Percentiles rank a stretch among this genome's conserved stretches.
Evolutionary conservation across 2,113 vertebrate genomes (phyloP).

Genomic region (Nothoprocta pentlandii): DNA sequence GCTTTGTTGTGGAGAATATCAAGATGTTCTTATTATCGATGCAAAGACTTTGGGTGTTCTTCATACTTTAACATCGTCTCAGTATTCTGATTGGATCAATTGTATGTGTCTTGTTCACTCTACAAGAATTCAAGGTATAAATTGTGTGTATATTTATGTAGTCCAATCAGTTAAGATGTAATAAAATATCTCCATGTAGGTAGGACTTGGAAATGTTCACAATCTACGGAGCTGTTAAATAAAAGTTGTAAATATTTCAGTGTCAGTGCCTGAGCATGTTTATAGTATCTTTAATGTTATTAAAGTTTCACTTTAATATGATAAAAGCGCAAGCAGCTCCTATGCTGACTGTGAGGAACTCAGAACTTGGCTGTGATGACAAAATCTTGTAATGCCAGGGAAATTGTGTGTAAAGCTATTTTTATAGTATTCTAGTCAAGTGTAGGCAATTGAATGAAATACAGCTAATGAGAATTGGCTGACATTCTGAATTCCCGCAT

Average conservation of each 20-base stretch:
- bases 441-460: not conserved
- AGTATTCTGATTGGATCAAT: constrained; percentile 80
- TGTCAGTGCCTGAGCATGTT: not conserved
- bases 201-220: not conserved
- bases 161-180: not conserved
- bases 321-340: not conserved
- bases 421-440: not conserved
- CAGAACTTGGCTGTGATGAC: not conserved
- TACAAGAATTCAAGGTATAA: constrained; percentile 82
- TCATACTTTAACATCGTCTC: constrained; percentile 75
- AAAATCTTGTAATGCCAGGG: not conserved
- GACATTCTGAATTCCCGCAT: not conserved
- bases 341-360: not conserved
- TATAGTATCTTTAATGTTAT: not conserved
- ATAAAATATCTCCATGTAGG: not conserved
- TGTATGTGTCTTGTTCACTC: constrained; percentile 83
- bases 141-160: not conserved
- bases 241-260: not conserved
- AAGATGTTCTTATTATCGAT: constrained; percentile 81
- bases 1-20: constrained; percentile 85
- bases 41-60: constrained; percentile 77
- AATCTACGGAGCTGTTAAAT: not conserved
- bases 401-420: not conserved
- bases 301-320: not conserved
- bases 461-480: not conserved